These are phyloP conservation scores for Clarias laeviceps DNA, from an alignment of 2,797 vertebrate genomes.

Conservation along the genomic window DNA sequence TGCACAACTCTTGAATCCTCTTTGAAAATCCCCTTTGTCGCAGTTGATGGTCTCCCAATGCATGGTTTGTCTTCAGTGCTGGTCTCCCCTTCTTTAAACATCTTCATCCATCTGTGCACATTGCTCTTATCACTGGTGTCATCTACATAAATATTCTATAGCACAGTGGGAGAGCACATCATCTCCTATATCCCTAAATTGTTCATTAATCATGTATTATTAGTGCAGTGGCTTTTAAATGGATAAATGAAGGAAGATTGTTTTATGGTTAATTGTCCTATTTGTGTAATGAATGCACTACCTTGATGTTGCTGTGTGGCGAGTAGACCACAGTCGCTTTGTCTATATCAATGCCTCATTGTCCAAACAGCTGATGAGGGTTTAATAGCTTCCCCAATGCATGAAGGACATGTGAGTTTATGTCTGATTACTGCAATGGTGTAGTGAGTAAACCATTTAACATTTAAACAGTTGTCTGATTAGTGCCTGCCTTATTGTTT, in stretches of 20 bases:
- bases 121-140: too few species aligned
- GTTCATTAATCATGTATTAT: neutral
- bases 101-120: too few species aligned
- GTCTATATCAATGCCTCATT: neutral
- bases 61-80: too few species aligned
- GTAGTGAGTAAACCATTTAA: neutral
- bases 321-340: neutral
- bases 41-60: too few species aligned
- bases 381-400: neutral
- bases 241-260: constrained; percentile 1
- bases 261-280: neutral
- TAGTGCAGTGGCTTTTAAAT: neutral
- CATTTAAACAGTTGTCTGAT: neutral
- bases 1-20: too few species aligned
- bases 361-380: neutral
- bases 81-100: too few species aligned
- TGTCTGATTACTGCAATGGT: neutral
- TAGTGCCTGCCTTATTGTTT: neutral
- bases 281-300: neutral
- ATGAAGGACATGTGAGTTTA: neutral
- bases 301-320: constrained; percentile 2
- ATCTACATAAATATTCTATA: too few species aligned
- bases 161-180: neutral
- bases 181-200: neutral
- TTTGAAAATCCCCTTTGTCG: too few species aligned